Percentiles rank a stretch among this genome's conserved stretches.
Conservation (phyloP, 2,797 vertebrate species). For the Phoeniculus purpureus region DNA sequence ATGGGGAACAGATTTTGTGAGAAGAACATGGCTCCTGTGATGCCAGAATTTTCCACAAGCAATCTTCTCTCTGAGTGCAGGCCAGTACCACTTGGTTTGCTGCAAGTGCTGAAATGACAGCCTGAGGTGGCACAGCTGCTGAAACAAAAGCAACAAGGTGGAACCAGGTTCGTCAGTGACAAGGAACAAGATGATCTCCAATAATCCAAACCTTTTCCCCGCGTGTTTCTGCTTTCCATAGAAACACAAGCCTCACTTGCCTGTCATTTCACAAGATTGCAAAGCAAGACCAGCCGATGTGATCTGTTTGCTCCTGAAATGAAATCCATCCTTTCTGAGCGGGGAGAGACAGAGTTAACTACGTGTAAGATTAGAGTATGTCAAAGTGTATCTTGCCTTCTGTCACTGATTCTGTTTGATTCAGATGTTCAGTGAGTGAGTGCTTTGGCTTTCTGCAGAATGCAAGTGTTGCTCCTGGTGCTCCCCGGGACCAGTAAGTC, state of each 20-base stretch:
- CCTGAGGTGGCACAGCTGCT: constrained; percentile 34
- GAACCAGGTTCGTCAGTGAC: neutral
- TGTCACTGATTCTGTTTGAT: neutral
- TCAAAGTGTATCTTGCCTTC: neutral
- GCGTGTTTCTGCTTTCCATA: constrained; percentile 17
- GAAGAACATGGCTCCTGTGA: neutral
- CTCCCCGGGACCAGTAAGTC: constrained; percentile 8
- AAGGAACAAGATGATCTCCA: neutral
- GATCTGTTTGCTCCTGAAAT: constrained; percentile 41
- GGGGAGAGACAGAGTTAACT: neutral
- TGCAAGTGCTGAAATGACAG: constrained; percentile 33
- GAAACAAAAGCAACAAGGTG: neutral
- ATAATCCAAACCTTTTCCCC: constrained; percentile 14
- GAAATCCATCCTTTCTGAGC: neutral
- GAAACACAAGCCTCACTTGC: constrained; percentile 7
- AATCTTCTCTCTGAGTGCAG: neutral
- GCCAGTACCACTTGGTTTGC: neutral
- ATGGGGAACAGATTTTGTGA: constrained; percentile 1
- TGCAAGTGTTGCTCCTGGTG: neutral
- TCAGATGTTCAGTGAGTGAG: neutral
- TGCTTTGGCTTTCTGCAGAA: constrained; percentile 25
- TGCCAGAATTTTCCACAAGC: constrained; percentile 2
- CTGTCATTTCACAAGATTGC: constrained; percentile 37
- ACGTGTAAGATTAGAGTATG: neutral
- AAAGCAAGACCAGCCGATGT: constrained; percentile 5